A percentile compares a stretch with the other conserved stretches of the same genome.
Conservation (phyloP, 2,113 vertebrate species). For the Tragulus kanchil region DNA sequence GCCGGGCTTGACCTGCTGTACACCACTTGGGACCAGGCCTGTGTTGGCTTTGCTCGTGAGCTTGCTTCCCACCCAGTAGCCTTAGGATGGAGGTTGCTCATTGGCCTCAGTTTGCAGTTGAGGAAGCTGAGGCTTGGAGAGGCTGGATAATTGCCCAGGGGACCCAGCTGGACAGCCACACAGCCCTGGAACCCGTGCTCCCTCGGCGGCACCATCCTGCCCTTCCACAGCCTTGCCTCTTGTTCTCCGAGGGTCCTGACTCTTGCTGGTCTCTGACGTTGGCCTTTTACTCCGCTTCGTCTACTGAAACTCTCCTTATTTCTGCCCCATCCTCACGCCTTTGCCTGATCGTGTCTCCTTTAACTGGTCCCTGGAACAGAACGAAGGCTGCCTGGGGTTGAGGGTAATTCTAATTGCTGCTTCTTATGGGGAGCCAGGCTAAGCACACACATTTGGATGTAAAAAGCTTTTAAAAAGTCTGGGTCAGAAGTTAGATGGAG, state of each 20-base stretch:
- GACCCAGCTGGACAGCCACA: neutral
- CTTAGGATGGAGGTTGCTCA: neutral
- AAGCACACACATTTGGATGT: neutral
- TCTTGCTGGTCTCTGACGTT: neutral
- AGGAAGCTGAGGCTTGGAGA: neutral
- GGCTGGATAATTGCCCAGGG: neutral
- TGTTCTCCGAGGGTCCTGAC: neutral
- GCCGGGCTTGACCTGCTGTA: rapidly evolving
- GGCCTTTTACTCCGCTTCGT: neutral
- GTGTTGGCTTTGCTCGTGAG: neutral
- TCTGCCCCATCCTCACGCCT: neutral
- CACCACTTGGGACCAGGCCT: neutral
- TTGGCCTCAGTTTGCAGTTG: neutral
- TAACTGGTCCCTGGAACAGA: neutral
- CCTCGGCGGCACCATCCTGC: neutral
- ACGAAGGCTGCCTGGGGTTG: neutral
- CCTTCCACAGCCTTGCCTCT: neutral
- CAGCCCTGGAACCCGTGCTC: neutral
- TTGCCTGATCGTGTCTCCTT: neutral
- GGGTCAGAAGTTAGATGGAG: neutral
- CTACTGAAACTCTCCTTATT: neutral
- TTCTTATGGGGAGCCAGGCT: neutral
- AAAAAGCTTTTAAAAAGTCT: neutral
- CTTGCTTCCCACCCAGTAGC: neutral
- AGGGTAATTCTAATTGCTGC: neutral